Conservation (phyloP, 2,797 vertebrate genomes). For the Taeniopygia guttata region DNA sequence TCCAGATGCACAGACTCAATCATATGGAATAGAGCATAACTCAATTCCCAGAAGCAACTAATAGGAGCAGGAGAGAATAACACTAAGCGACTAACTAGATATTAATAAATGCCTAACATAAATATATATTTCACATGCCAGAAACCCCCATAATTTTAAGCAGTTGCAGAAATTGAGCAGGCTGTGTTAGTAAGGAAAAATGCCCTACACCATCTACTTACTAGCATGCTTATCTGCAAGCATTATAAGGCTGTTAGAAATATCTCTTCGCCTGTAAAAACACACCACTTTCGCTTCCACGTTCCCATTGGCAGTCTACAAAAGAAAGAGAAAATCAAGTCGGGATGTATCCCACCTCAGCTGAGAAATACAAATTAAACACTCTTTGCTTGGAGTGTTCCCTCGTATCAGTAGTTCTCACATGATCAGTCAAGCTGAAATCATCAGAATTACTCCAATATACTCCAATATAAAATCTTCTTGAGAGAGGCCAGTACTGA, state of each 20-base stretch:
- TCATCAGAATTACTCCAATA: neutral
- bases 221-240: constrained; percentile 98
- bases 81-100: neutral
- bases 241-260: constrained; percentile 97
- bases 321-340: constrained; percentile 64
- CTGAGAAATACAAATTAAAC: neutral
- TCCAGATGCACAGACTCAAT: neutral
- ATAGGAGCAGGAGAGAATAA: neutral
- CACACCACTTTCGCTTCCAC: constrained; percentile 99
- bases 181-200: neutral
- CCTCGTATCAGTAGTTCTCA: neutral
- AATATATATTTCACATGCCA: neutral
- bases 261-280: constrained; percentile 96
- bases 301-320: constrained; percentile 93
- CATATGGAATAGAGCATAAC: neutral
- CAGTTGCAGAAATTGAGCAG: neutral
- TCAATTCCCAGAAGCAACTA: neutral
- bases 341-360: neutral
- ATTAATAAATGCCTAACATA: neutral
- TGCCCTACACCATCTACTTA: constrained; percentile 75
- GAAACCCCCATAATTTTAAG: neutral
- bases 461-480: neutral
- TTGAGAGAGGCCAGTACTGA: neutral
- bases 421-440: neutral
- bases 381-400: neutral